These are phyloP conservation scores for Nerophis ophidion DNA, from an alignment of 2,113 vertebrate genomes.

Conservation along the genomic window DNA sequence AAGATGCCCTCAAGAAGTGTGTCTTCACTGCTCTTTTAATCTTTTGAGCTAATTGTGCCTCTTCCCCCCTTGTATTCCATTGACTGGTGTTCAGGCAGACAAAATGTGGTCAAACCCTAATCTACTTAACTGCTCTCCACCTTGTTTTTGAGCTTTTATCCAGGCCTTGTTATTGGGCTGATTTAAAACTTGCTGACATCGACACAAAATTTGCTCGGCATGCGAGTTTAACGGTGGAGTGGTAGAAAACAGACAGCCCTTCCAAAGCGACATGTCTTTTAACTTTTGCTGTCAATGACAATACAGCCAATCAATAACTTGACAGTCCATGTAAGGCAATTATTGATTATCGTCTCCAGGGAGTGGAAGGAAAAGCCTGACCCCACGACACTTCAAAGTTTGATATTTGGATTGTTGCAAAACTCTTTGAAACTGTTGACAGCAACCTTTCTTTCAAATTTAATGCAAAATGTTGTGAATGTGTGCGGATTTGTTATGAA, in stretches of 20 bases:
- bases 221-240: slow-evolving; percentile 14
- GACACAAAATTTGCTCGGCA: slow-evolving; percentile 22
- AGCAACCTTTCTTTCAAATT: too few species aligned
- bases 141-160: slow-evolving; percentile 54
- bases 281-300: not conserved
- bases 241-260: not conserved
- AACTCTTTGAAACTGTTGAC: too few species aligned
- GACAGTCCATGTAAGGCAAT: not conserved
- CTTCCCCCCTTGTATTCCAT: slow-evolving; percentile 21
- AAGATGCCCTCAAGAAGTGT: slow-evolving; percentile 51
- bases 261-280: not conserved
- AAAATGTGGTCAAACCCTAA: slow-evolving; percentile 57
- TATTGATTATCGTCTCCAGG: not conserved
- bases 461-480: too few species aligned
- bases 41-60: slow-evolving; percentile 64
- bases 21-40: slow-evolving; percentile 72
- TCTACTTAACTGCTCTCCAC: slow-evolving; percentile 61
- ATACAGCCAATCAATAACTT: not conserved
- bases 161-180: slow-evolving; percentile 21
- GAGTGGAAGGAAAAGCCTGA: not conserved
- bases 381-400: not conserved
- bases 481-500: too few species aligned
- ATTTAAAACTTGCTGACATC: slow-evolving; percentile 36
- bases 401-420: too few species aligned
- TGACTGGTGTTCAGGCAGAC: slow-evolving; percentile 40